These are phyloP conservation scores for Oryzias sinensis DNA, from an alignment of 2,797 vertebrate genomes.

Conservation along the genomic window DNA sequence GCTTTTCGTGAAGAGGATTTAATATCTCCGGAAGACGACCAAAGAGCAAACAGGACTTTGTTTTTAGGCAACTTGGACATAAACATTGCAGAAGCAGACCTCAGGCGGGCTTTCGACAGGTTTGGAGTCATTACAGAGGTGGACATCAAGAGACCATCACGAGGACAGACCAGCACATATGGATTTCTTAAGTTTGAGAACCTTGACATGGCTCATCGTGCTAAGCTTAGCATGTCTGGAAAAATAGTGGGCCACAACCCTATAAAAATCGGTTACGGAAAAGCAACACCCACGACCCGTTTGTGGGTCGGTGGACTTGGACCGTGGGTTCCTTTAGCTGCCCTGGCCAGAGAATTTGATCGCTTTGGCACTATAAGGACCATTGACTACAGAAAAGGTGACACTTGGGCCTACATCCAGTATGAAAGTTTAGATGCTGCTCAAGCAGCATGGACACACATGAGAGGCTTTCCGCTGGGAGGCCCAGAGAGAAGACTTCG, in stretches of 20 bases:
- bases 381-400: conserved; percentile 97
- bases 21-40: conserved; percentile 94
- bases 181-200: conserved; percentile 98
- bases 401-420: conserved; percentile 98
- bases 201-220: conserved; percentile 97
- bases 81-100: conserved; percentile 89
- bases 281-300: conserved; percentile 94
- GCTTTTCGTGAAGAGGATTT: conserved; percentile 92
- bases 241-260: conserved; percentile 93
- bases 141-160: conserved; percentile 91
- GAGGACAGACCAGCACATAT: conserved; percentile 93
- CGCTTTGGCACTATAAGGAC: conserved; percentile 97
- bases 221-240: conserved; percentile 96
- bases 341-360: conserved; percentile 95
- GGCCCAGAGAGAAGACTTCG: conserved; percentile 92
- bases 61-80: conserved; percentile 97
- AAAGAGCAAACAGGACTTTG: conserved; percentile 94
- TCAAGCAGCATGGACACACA: conserved; percentile 95
- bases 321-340: conserved; percentile 93
- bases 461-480: conserved; percentile 95
- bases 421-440: conserved; percentile 98
- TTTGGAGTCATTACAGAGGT: conserved; percentile 97
- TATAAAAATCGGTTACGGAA: conserved; percentile 98
- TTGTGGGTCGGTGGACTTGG: conserved; percentile 97
- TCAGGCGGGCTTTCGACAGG: conserved; percentile 91